A percentile compares a stretch with the other conserved stretches of the same genome.
These are phyloP conservation scores for Merluccius polli DNA, from an alignment of 2,797 vertebrate genomes.

Conservation along the genomic window DNA sequence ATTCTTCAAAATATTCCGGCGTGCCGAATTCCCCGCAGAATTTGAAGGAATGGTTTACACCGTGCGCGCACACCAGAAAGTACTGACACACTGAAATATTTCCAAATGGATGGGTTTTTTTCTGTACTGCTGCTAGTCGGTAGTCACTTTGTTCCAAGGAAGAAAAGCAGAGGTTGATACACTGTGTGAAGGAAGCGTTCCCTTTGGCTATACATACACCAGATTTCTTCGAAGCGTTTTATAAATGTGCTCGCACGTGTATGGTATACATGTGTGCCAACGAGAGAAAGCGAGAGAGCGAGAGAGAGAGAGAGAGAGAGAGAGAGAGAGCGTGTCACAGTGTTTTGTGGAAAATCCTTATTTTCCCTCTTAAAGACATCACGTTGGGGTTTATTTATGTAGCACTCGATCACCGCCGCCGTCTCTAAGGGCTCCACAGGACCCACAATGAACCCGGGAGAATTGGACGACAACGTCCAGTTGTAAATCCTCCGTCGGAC, in stretches of 20 bases:
- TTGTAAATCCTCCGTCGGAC: neutral
- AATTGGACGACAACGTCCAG: neutral
- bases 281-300: neutral
- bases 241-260: neutral
- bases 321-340: neutral
- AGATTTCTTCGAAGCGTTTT: slow-evolving; percentile 5
- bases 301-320: neutral
- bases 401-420: neutral
- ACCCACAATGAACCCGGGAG: neutral
- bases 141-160: neutral
- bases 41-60: neutral
- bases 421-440: neutral
- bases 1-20: neutral
- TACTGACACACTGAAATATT: neutral
- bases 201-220: neutral
- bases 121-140: neutral
- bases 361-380: neutral
- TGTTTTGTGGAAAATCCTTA: slow-evolving; percentile 18
- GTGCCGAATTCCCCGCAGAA: neutral
- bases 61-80: neutral
- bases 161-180: neutral
- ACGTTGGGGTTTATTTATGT: neutral
- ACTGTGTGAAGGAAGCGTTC: neutral
- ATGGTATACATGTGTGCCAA: neutral
- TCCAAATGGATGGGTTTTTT: neutral